A percentile compares a stretch with the other conserved stretches of the same genome.
Evolutionary conservation across 2,888 invertebrate species (phyloP).

Genomic region (Chrysodeixis includens): DNA sequence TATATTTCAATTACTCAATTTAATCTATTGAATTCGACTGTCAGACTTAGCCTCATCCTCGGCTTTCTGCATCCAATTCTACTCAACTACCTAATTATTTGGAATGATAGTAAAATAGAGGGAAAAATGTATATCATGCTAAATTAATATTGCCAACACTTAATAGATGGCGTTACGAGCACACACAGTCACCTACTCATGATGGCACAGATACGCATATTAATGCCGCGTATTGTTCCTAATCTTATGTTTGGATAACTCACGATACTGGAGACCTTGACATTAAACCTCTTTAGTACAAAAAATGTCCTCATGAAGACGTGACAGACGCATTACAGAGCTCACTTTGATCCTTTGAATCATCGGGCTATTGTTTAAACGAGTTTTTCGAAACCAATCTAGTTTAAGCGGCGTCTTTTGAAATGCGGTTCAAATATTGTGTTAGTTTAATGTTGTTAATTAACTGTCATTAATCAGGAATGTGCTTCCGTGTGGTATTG

Average conservation of each 20-base stretch:
- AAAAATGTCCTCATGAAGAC: constrained; percentile 23
- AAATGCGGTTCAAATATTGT: background rate
- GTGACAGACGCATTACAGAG: constrained; percentile 26
- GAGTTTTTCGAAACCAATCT: constrained; percentile 11
- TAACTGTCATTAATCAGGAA: background rate
- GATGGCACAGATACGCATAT: constrained; percentile 24
- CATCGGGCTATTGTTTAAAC: constrained; percentile 6
- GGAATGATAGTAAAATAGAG: too few species aligned
- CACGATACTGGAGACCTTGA: constrained; percentile 11
- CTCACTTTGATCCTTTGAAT: constrained; percentile 13
- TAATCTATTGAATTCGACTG: too few species aligned
- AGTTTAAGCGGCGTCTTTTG: background rate
- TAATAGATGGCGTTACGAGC: constrained; percentile 26
- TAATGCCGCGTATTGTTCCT: constrained; percentile 9
- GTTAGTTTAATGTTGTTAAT: background rate
- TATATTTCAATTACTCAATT: too few species aligned
- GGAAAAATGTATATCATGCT: too few species aligned
- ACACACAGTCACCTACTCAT: background rate
- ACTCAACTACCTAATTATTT: too few species aligned
- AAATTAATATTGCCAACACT: background rate
- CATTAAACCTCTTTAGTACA: constrained; percentile 7
- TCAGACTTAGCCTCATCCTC: too few species aligned
- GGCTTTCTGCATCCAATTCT: too few species aligned
- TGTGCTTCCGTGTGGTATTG: background rate
- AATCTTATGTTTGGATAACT: constrained; percentile 1